These are phyloP conservation scores for Amphiprion clarkii DNA, from an alignment of 2,797 vertebrate genomes.

Conservation along the genomic window DNA sequence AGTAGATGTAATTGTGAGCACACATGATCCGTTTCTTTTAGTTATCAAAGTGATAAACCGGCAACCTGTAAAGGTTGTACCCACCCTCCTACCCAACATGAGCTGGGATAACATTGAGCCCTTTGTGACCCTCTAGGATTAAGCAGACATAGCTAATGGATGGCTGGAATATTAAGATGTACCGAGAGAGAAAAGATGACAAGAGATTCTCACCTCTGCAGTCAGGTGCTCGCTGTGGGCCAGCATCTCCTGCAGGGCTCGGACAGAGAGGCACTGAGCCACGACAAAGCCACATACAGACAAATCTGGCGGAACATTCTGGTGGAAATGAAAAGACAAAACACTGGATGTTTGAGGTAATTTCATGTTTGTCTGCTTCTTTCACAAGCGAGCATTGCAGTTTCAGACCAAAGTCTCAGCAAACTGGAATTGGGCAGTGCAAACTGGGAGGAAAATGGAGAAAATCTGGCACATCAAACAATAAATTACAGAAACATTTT, in stretches of 20 bases:
- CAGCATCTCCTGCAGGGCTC: slow-evolving; percentile 86
- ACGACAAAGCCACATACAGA: slow-evolving; percentile 83
- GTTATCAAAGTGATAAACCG: too few species aligned
- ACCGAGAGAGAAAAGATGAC: background rate
- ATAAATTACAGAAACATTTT: too few species aligned
- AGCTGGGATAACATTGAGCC: too few species aligned
- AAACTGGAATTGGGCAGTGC: background rate
- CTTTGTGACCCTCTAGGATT: too few species aligned
- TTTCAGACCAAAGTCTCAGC: background rate
- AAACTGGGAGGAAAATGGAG: background rate
- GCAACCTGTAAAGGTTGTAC: too few species aligned
- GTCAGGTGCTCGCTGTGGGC: slow-evolving; percentile 66
- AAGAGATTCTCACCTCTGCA: slow-evolving; percentile 64
- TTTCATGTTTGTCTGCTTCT: background rate
- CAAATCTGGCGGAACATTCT: slow-evolving; percentile 87
- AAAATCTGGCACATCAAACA: background rate
- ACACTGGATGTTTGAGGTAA: background rate
- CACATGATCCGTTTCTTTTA: too few species aligned
- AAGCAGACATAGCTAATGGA: too few species aligned
- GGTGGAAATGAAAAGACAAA: slow-evolving; percentile 29
- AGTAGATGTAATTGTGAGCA: background rate
- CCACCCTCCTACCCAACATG: too few species aligned
- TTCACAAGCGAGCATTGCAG: background rate
- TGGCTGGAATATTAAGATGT: background rate
- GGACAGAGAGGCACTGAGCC: slow-evolving; percentile 84